Evolutionary conservation across 2,888 invertebrate species (phyloP).

Genomic region (Mesodorylaimus sp.): DNA sequence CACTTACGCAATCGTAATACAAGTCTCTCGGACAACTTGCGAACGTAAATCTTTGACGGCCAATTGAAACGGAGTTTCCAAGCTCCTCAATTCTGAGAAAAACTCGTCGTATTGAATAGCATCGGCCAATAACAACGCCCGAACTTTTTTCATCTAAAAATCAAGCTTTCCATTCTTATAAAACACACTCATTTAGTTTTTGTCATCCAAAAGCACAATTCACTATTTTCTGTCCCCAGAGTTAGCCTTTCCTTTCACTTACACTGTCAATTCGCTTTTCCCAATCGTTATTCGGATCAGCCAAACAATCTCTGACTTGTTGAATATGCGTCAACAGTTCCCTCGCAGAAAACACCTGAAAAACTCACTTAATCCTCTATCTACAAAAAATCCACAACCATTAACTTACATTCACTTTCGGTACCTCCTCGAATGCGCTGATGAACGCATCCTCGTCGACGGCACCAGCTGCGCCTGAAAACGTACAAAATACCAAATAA

Average conservation of each 20-base stretch:
- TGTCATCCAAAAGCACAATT: constrained; percentile 1
- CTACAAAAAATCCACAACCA: background rate
- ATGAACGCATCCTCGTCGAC: constrained; percentile 73
- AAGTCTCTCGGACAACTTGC: constrained; percentile 83
- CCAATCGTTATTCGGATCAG: constrained; percentile 72
- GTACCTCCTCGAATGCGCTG: constrained; percentile 58
- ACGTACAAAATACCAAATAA: no score
- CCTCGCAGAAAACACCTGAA: constrained; percentile 52
- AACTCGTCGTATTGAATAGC: constrained; percentile 57
- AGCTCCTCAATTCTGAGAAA: constrained; percentile 50
- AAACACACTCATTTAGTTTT: background rate
- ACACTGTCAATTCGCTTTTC: constrained; percentile 79
- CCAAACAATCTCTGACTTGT: constrained; percentile 51
- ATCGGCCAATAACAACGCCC: constrained; percentile 61
- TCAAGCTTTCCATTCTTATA: constrained; percentile 13
- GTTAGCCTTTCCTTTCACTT: constrained; percentile 28
- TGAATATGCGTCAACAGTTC: constrained; percentile 65
- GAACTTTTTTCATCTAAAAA: constrained; percentile 59
- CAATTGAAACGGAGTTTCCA: constrained; percentile 60
- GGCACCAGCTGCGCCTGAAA: constrained; percentile 47
- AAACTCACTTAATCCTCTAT: constrained; percentile 6
- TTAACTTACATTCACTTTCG: background rate
- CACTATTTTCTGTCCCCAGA: constrained; percentile 1
- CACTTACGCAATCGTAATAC: constrained; percentile 65
- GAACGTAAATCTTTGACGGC: constrained; percentile 73